phyloP scores from a whole-genome alignment of 2,113 vertebrate genomes.

The Ranitomeya imitator region DNA sequence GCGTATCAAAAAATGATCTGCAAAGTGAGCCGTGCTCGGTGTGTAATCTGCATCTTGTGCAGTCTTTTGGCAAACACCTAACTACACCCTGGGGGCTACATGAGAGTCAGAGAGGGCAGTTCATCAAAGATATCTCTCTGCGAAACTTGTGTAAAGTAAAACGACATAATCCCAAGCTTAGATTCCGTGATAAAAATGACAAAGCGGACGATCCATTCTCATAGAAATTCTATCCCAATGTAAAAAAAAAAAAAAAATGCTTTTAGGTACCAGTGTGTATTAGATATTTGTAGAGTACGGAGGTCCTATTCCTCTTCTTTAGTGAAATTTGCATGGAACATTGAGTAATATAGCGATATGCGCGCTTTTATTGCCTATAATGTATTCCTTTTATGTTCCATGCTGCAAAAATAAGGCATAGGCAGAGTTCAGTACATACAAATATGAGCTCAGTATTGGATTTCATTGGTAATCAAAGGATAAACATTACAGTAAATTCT shows the following conservation, averaged over 20 bases:
- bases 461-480: not conserved
- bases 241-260: constrained; percentile 7
- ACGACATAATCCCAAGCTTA: not conserved
- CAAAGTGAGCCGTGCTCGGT: constrained; percentile 30
- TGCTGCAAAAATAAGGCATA: not conserved
- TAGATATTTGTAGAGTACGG: constrained; percentile 3
- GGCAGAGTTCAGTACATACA: not conserved
- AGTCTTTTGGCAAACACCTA: constrained; percentile 42
- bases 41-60: constrained; percentile 31
- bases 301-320: constrained; percentile 3
- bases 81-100: constrained; percentile 17
- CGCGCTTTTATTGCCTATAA: not conserved
- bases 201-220: not conserved
- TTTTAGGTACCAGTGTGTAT: constrained; percentile 7
- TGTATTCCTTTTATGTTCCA: not conserved
- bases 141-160: constrained; percentile 42
- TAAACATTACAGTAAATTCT: not conserved
- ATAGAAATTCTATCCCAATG: constrained; percentile 15
- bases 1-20: constrained; percentile 27
- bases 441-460: not conserved
- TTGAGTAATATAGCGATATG: not conserved
- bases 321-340: constrained; percentile 26
- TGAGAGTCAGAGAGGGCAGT: constrained; percentile 38
- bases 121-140: constrained; percentile 36
- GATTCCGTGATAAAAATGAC: not conserved